Evolutionary conservation across 2,888 invertebrate genomes (phyloP).

Genomic region (Nudaria mundana): DNA sequence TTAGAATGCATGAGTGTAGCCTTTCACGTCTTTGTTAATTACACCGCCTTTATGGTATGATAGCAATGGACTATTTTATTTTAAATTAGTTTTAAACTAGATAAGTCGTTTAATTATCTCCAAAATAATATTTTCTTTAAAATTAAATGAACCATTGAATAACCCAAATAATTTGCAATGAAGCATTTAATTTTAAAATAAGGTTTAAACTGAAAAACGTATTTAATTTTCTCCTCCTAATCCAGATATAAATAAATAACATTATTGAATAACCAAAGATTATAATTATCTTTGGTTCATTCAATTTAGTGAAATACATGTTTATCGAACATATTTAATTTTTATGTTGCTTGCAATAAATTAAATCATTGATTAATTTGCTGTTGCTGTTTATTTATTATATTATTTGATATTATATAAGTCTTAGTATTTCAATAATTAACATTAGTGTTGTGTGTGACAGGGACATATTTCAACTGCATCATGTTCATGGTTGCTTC

Average conservation of each 20-base stretch:
- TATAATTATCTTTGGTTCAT: too few species aligned
- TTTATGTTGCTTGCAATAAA: background rate
- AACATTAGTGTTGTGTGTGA: slow-evolving; percentile 41
- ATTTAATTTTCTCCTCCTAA: too few species aligned
- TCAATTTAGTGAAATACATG: too few species aligned
- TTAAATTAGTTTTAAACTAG: slow-evolving; percentile 12
- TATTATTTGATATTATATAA: background rate
- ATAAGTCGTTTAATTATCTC: slow-evolving; percentile 42
- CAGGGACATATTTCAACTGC: slow-evolving; percentile 99
- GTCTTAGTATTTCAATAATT: slow-evolving; percentile 9
- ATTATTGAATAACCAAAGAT: too few species aligned
- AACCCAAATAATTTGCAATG: background rate
- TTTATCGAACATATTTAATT: background rate
- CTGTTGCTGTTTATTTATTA: background rate
- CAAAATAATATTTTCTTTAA: background rate
- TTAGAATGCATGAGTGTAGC: slow-evolving; percentile 48
- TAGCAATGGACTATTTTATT: slow-evolving; percentile 19
- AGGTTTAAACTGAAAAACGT: too few species aligned
- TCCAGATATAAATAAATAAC: too few species aligned
- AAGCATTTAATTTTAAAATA: too few species aligned
- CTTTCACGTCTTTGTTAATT: slow-evolving; percentile 40
- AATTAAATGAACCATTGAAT: too few species aligned
- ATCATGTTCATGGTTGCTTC: slow-evolving; percentile 99
- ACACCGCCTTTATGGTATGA: slow-evolving; percentile 22
- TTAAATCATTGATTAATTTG: background rate